Evolutionary conservation across 2,113 vertebrate species (phyloP).

Genomic region (Menidia beryllina): DNA sequence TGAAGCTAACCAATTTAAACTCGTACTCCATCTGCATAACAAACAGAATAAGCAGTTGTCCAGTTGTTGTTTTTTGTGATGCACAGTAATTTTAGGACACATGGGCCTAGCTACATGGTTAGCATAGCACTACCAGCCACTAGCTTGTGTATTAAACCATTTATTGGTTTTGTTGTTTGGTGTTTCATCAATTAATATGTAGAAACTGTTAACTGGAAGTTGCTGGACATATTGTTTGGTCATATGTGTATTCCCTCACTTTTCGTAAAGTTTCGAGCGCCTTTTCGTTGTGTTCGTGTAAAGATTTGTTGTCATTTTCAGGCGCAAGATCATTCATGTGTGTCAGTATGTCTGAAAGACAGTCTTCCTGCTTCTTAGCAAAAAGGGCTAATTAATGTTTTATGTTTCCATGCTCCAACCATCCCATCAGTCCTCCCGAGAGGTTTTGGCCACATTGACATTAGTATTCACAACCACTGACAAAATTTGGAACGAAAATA

Average conservation of each 20-base stretch:
- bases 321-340: not conserved
- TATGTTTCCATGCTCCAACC: constrained; percentile 62
- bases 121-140: no score
- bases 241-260: not conserved
- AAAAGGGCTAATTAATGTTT: constrained; percentile 67
- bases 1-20: no score
- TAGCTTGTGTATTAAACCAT: no score
- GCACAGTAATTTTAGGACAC: no score
- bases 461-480: constrained; percentile 47
- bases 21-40: no score
- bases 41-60: no score
- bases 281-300: not conserved
- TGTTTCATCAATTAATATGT: no score
- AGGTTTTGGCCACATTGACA: constrained; percentile 45
- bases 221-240: not conserved
- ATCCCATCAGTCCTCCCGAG: constrained; percentile 51
- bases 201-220: no score
- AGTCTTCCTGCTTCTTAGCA: constrained; percentile 12
- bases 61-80: no score
- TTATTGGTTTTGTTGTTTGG: no score
- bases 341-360: not conserved
- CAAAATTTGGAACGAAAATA: constrained; percentile 17
- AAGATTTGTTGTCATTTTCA: not conserved
- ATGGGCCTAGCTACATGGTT: no score
- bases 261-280: no score